Conservation (phyloP, 2,888 invertebrate species). For the Drosophila formosana region DNA sequence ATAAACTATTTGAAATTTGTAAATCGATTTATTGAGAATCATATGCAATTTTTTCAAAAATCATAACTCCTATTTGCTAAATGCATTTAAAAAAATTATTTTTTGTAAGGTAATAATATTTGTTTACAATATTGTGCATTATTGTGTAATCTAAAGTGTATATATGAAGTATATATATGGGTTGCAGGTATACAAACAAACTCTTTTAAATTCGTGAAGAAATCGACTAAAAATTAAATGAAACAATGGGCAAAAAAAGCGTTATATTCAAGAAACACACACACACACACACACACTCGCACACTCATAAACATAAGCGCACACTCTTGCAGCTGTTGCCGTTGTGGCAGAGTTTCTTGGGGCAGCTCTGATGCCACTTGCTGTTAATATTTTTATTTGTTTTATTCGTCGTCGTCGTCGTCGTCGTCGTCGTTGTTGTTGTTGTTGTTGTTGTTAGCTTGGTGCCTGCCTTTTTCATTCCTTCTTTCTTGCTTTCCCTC, state of each 20-base stretch:
- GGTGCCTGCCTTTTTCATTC: slow-evolving; percentile 15
- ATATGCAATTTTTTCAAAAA: too few relatives aligned
- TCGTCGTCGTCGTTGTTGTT: slow-evolving; percentile 1
- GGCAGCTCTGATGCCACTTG: slow-evolving; percentile 10
- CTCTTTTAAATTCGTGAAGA: background rate
- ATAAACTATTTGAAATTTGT: too few relatives aligned
- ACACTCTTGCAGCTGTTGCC: slow-evolving; percentile 7
- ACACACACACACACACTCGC: background rate
- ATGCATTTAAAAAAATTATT: background rate
- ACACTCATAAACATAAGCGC: background rate
- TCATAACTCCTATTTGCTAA: background rate
- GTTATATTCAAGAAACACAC: background rate
- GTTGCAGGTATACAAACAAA: too few relatives aligned
- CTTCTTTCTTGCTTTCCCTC: background rate
- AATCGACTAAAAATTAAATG: slow-evolving; percentile 7
- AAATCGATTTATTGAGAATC: too few relatives aligned
- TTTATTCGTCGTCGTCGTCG: slow-evolving; percentile 1
- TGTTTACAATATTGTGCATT: too few relatives aligned
- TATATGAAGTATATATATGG: too few relatives aligned
- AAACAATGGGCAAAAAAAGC: background rate
- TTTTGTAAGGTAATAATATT: too few relatives aligned
- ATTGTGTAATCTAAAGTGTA: too few relatives aligned
- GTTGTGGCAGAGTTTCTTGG: slow-evolving; percentile 12
- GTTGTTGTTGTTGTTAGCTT: slow-evolving; percentile 35
- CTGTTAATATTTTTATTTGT: slow-evolving; percentile 36